Percentiles rank a stretch among this genome's conserved stretches.
phyloP scores from a whole-genome alignment of 2,797 vertebrate species.

The Poecilia wingei region DNA sequence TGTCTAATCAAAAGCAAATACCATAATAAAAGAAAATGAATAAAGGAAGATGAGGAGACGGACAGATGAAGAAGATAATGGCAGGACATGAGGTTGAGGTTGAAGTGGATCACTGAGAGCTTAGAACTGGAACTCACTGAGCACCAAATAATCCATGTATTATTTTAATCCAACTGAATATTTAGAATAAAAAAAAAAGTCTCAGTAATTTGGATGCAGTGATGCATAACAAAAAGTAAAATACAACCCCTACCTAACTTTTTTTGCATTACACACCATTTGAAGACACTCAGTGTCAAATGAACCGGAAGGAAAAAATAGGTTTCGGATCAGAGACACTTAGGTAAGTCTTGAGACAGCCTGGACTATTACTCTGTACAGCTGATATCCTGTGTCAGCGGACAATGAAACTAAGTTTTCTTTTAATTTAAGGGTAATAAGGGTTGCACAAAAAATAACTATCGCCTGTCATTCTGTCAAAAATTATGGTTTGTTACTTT shows the following conservation, averaged over 20 bases:
- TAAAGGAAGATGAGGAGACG: no score
- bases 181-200: background rate
- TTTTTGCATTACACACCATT: background rate
- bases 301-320: background rate
- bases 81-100: no score
- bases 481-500: background rate
- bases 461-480: background rate
- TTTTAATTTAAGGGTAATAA: background rate
- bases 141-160: background rate
- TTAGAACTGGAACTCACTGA: no score
- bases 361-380: background rate
- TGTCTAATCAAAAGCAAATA: no score
- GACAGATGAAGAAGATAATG: no score
- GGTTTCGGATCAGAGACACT: slow-evolving; percentile 1
- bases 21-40: no score
- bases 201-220: background rate
- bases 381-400: slow-evolving; percentile 1
- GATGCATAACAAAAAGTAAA: background rate
- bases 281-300: background rate
- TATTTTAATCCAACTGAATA: background rate
- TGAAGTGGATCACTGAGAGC: no score
- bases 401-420: background rate
- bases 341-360: background rate
- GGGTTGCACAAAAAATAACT: background rate
- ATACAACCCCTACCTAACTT: background rate